phyloP scores from a whole-genome alignment of 2,113 vertebrate genomes.

The Vanacampus margaritifer region DNA sequence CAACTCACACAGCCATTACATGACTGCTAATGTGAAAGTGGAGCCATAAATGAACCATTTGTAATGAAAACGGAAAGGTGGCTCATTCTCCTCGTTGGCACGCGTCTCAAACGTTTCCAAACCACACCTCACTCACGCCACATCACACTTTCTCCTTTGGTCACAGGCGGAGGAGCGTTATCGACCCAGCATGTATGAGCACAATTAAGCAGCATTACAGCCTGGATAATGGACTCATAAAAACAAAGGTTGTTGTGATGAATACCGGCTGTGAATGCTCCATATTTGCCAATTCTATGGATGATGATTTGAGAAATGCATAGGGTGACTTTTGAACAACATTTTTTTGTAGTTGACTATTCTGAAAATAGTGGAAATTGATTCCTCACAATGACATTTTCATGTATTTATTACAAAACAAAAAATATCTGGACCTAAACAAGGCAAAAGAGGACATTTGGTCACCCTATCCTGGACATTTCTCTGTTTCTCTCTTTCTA shows the following conservation, averaged over 20 bases:
- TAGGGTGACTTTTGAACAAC: neutral
- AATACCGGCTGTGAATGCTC: conserved; percentile 40
- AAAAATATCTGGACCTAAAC: too few species aligned
- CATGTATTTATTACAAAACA: too few species aligned
- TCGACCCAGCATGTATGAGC: conserved; percentile 62
- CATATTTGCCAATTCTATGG: conserved; percentile 26
- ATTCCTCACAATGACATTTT: too few species aligned
- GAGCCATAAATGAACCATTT: conserved; percentile 60
- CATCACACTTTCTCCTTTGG: conserved; percentile 27
- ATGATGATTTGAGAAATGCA: neutral
- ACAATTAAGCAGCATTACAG: conserved; percentile 64
- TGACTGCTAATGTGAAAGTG: neutral
- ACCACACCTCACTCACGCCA: neutral
- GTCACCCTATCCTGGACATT: too few species aligned
- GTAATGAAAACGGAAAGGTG: conserved; percentile 7
- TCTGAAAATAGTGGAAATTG: too few species aligned
- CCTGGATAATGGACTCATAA: conserved; percentile 67
- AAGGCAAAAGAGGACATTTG: too few species aligned
- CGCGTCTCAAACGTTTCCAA: neutral
- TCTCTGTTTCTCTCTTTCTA: too few species aligned
- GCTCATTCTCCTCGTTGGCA: neutral
- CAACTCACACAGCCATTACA: too few species aligned
- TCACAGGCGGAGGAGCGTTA: conserved; percentile 43
- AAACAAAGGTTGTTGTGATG: conserved; percentile 52
- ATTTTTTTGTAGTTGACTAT: too few species aligned